Conservation (phyloP, 2,888 invertebrate genomes). For the Pseudanteris insignis region DNA sequence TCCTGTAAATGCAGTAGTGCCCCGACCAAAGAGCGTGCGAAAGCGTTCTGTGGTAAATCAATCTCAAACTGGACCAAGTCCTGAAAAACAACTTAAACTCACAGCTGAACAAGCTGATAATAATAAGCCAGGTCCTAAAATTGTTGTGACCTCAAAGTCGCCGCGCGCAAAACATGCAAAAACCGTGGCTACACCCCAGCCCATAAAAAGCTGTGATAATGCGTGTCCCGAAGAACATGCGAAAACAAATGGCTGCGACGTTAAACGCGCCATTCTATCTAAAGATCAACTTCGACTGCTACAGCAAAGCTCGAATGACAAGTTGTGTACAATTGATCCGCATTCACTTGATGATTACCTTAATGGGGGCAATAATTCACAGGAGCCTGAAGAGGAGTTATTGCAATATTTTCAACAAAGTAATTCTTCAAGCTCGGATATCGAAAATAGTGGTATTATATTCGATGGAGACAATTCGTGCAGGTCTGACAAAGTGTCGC, state of each 20-base stretch:
- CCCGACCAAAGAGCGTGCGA: slow-evolving; percentile 54
- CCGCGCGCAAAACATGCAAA: slow-evolving; percentile 30
- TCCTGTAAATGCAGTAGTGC: slow-evolving; percentile 39
- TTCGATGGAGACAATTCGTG: slow-evolving; percentile 55
- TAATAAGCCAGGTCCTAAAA: slow-evolving; percentile 46
- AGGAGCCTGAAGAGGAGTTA: slow-evolving; percentile 85
- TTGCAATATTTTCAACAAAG: slow-evolving; percentile 81
- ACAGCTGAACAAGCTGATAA: slow-evolving; percentile 41
- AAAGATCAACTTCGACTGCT: slow-evolving; percentile 50
- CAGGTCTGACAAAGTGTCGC: slow-evolving; percentile 76
- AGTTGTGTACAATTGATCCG: slow-evolving; percentile 79
- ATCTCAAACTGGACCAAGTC: slow-evolving; percentile 55
- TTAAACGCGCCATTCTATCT: slow-evolving; percentile 41
- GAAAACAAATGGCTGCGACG: slow-evolving; percentile 52
- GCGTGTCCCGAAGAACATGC: slow-evolving; percentile 48
- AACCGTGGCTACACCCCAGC: slow-evolving; percentile 46
- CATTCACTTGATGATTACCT: slow-evolving; percentile 85
- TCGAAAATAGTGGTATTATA: slow-evolving; percentile 49
- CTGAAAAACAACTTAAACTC: slow-evolving; percentile 62
- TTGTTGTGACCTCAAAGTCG: slow-evolving; percentile 36
- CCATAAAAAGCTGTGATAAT: slow-evolving; percentile 50
- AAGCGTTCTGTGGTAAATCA: slow-evolving; percentile 57
- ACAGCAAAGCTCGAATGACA: slow-evolving; percentile 54
- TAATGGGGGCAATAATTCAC: slow-evolving; percentile 78
- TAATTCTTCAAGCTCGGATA: slow-evolving; percentile 63